Base-by-base conservation (phyloP, 1,140 invertebrate genomes). In the Leptopilina clavipes region DNA sequence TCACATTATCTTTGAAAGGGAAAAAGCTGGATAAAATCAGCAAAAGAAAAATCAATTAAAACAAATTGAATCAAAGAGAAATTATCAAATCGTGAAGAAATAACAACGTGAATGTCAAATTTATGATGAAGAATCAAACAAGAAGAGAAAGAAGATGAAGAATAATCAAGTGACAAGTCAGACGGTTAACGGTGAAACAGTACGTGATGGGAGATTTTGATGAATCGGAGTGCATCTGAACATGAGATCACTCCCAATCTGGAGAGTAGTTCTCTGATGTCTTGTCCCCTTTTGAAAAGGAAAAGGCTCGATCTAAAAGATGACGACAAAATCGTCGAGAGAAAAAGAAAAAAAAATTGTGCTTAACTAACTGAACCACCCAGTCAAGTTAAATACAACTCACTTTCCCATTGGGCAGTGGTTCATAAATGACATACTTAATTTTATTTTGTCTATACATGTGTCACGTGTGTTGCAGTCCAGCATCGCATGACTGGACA, bases 141-240 rank as follows among this genome's bases (percentile, higher is more conserved):
- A 76, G 17, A 37, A 74, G 31, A 43, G 54, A 22, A 56, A 12
- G 44, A 12, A 56, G 44, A 9, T 73, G 70, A 76, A 48, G 43
- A 17, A 19, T 65, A 73, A 44, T 11, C 19, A 10, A 19, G 22
- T 48, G 19, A 31, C 14, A 37, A 56, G 10, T 44, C 72, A 76
- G 77, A 59, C 17, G 37, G 6, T 25, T 18, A 44, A 37, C 59
- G 52, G 72, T 43, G 22, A 52, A 52, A 17, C 14, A 52, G 48
- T 52, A 52, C 48, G 48, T 52, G 48, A 52, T 8, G 8, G 45
- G 14, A 17, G 48, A 17, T 52, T 12, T 44, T 48, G 45, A 48
- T 48, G 45, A 48, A 48, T 48, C n/a, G 45, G 14, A 31, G 45
- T 48, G 45, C 45, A 48, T 48, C 12, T 14, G n/a, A n/a, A 12